phyloP scores from a whole-genome alignment of 1,140 invertebrate species.

The Achroia grisella region DNA sequence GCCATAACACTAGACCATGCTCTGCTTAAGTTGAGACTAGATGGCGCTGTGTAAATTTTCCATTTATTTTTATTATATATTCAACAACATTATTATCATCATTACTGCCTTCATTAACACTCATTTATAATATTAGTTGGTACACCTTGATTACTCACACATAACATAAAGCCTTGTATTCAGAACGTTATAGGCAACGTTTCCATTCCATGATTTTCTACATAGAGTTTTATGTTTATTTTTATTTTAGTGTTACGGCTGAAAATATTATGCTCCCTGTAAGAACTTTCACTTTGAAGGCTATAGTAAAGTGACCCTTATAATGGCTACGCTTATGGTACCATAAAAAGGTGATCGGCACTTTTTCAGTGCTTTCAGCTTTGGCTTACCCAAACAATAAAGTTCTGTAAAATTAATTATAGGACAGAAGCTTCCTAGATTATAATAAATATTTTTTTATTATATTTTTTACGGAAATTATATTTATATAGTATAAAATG shows the following conservation, averaged over 20 bases:
- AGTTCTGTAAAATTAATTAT: conserved; percentile 23
- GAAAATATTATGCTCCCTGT: conserved; percentile 30
- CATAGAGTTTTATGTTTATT: conserved; percentile 34
- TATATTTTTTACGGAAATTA: too few relatives aligned
- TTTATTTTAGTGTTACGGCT: conserved; percentile 39
- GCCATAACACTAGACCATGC: too few relatives aligned
- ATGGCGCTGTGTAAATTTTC: too few relatives aligned
- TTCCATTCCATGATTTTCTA: conserved; percentile 26
- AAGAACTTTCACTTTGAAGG: conserved; percentile 22
- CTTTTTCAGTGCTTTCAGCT: conserved; percentile 25
- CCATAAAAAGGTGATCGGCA: conserved; percentile 30
- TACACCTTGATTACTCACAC: too few relatives aligned
- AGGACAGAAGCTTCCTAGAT: conserved; percentile 13
- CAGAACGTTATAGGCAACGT: background rate
- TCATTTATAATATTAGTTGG: too few relatives aligned
- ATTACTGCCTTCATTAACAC: too few relatives aligned
- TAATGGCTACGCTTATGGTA: conserved; percentile 25
- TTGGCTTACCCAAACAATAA: conserved; percentile 9
- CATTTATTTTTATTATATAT: too few relatives aligned
- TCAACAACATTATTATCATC: too few relatives aligned
- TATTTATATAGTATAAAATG: too few relatives aligned
- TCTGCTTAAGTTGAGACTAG: too few relatives aligned
- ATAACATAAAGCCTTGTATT: too few relatives aligned
- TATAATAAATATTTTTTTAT: too few relatives aligned
- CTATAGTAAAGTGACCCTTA: conserved; percentile 28